A percentile compares a stretch with the other conserved stretches of the same genome.
These are phyloP conservation scores for Sinocyclocheilus grahami DNA, from an alignment of 2,113 vertebrate species.

Conservation along the genomic window DNA sequence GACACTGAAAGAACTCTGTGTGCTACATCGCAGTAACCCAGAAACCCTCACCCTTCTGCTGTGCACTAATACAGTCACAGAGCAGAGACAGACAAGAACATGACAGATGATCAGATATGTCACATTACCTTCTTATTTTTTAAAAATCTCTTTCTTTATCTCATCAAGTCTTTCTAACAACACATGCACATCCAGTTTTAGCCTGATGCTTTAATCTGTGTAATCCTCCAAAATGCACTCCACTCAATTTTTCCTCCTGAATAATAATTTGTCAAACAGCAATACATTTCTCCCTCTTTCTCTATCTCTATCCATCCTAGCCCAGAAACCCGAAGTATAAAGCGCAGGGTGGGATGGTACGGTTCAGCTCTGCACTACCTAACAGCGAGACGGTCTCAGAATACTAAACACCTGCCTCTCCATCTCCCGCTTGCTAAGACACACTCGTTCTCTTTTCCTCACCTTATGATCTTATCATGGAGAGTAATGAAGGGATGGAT, in stretches of 20 bases:
- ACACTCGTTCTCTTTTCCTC: conserved; percentile 4
- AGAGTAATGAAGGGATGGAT: conserved; percentile 32
- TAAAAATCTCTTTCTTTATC: neutral
- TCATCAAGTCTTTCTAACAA: neutral
- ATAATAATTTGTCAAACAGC: conserved; percentile 5
- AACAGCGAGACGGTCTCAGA: conserved; percentile 26
- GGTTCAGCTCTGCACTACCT: conserved; percentile 4
- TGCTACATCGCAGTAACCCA: conserved; percentile 12
- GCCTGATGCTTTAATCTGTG: conserved; percentile 46
- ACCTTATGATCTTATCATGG: conserved; percentile 21
- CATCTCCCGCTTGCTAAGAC: neutral
- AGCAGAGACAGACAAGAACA: conserved; percentile 16
- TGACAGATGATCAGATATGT: conserved; percentile 27
- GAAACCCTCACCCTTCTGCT: conserved; percentile 8
- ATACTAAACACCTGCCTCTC: conserved; percentile 50
- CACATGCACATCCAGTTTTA: conserved; percentile 13
- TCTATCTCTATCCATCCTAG: neutral
- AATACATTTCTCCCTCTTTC: neutral
- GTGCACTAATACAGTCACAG: conserved; percentile 32
- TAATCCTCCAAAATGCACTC: conserved; percentile 48
- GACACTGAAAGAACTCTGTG: conserved; percentile 8
- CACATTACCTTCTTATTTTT: neutral
- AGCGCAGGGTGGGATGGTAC: neutral
- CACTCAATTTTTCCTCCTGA: neutral
- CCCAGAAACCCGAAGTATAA: neutral